These are phyloP conservation scores for Novumbra hubbsi DNA, from an alignment of 2,797 vertebrate genomes.

Conservation along the genomic window DNA sequence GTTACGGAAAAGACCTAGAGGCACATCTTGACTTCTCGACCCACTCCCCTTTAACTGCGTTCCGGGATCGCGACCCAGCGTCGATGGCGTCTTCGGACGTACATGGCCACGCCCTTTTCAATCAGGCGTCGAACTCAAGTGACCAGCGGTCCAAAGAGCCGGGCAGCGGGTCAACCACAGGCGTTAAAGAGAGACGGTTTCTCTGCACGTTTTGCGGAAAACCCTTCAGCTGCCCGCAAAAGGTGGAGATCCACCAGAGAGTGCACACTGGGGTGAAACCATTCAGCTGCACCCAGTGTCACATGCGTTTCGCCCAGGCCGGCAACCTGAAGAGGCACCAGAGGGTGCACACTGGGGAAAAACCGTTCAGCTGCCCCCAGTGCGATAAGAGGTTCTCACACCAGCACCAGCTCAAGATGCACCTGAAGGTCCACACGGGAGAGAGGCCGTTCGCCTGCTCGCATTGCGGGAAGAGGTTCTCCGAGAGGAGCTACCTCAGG, in stretches of 20 bases:
- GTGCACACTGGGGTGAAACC: background rate
- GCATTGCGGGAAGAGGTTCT: conserved; percentile 67
- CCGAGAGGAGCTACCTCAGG: conserved; percentile 65
- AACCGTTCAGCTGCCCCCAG: conserved; percentile 66
- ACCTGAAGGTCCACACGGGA: conserved; percentile 68
- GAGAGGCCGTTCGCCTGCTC: conserved; percentile 66
- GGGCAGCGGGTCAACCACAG: background rate
- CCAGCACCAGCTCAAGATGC: conserved; percentile 64
- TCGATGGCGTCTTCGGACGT: background rate
- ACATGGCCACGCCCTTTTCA: background rate
- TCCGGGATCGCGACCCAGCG: background rate
- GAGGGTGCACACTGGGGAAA: conserved; percentile 68
- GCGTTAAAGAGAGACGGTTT: conserved; percentile 39
- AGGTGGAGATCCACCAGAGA: conserved; percentile 7
- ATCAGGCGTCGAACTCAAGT: background rate
- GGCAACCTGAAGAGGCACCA: conserved; percentile 66
- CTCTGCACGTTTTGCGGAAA: background rate
- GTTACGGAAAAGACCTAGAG: background rate
- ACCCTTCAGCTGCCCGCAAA: background rate
- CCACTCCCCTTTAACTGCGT: background rate
- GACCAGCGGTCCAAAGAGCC: conserved; percentile 14
- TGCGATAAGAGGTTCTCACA: conserved; percentile 67
- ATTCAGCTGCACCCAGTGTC: background rate
- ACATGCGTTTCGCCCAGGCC: background rate
- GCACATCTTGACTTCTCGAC: background rate